Evolutionary conservation across 2,888 invertebrate genomes (phyloP), one percentile per base, ranked within the genome.

Genomic region (Lasioglossum morio): DNA sequence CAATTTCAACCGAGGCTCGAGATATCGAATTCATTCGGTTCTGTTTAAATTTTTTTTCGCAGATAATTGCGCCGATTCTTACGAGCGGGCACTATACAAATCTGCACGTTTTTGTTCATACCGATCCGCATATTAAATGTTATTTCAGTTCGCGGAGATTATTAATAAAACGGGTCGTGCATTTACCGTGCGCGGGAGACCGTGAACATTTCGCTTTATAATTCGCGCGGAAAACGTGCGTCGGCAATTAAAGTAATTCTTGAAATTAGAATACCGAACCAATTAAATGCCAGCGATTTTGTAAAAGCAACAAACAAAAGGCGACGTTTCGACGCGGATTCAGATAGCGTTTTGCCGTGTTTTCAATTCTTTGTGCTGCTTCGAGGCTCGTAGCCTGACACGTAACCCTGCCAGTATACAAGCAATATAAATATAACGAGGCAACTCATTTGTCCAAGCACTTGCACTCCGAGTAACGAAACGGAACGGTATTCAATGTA

Each of bases 401-500:
- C 69, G 69, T 48, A 48, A 70, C 37, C 34, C 53, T 53, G 48
- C 19, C 53, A 7, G 37, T 40, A 53, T 70, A 69, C 40, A 53
- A 70, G 53, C 37, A 70, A 70, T 53, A 70, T 30, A 70, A 77
- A 70, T 53, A 69, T 53, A 70, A 70, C 69, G 69, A 77, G 48
- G 77, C 53, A 48, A 40, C 79, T 43, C 72, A 40, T 79, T 79
- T 30, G 30, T 37, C 16, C 43, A 53, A 63, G 40, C 40, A 34
- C 53, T 34, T 34, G 57, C 37, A 27, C 37, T 23, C 19, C 37
- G 19, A 34, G 23, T 57, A 60, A 73, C 60, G 69, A 82, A 87
- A 81, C 57, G 37, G 30, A 34, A 69, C 69, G 37, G 69, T 87
- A 72, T 85, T 85, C 77, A 34, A 75, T 48, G 78, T 81, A 86